Evolutionary conservation across 2,888 invertebrate genomes (phyloP), one percentile per base, ranked within the genome.

Genomic region (Phlogophora meticulosa): DNA sequence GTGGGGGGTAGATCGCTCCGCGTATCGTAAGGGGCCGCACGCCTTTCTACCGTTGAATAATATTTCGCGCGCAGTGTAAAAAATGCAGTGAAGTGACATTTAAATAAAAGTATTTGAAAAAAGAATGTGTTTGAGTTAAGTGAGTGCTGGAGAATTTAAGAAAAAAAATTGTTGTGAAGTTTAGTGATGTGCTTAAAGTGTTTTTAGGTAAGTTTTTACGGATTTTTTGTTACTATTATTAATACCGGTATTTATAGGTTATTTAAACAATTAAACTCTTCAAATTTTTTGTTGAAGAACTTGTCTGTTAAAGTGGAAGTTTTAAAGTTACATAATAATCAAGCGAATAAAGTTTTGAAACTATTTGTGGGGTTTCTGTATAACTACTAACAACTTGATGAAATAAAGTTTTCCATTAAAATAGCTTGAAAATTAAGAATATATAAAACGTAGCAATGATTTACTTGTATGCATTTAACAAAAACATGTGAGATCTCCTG

Each of bases 11-110:
- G 79, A 81, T n/a, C 9, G 56, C n/a, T 52, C 45, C 81, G 76
- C 62, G 79, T 56, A 17, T 42, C 76, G 60, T 64, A 42, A 52
- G 74, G 58, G 76, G 70, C 51, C 66, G 76, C 81, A 81, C 86
- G 87, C 62, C 59, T 76, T 79, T 77, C 45, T 24, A 4, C 66
- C 61, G 66, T 70, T 53, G 34, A 61, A n/a, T n/a, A 42, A 42
- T 32, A 42, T 72, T 61, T 67, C 76, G 79, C 76, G 81, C 83
- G 85, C 56, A 71, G 72, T 76, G 72, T 28, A 72, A 70, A 74
- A 74, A 76, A 83, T 83, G 81, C 76, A 77, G 85, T 87, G 87
- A 81, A 76, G 82, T 83, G 84, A 72, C 80, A 74, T 48, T 82
- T 45, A 43, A 53, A 67, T 66, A 75, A 72, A 58, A 49, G 7